phyloP scores from a whole-genome alignment of 2,888 invertebrate species.

The Elysia crispata region DNA sequence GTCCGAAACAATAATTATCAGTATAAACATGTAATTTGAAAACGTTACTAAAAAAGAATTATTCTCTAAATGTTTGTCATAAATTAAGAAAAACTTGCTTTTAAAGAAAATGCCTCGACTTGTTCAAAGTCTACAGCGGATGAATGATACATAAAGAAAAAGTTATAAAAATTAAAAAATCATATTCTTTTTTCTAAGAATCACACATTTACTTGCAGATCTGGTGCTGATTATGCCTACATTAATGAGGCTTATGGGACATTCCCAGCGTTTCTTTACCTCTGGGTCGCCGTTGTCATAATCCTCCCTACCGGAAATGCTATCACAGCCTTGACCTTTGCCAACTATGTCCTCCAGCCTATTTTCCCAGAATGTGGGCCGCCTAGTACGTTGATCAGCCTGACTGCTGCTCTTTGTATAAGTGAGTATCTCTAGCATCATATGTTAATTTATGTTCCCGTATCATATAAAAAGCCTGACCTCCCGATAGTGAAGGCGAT shows the following conservation, averaged over 20 bases:
- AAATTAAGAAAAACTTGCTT: too few relatives aligned
- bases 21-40: too few relatives aligned
- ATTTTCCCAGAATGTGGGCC: constrained; percentile 93
- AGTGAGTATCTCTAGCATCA: constrained; percentile 30
- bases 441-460: too few relatives aligned
- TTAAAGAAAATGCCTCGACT: too few relatives aligned
- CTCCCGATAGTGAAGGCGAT: too few relatives aligned
- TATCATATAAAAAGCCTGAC: too few relatives aligned
- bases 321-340: constrained; percentile 94
- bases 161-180: background rate
- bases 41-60: too few relatives aligned
- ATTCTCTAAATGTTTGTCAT: too few relatives aligned
- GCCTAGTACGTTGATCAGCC: constrained; percentile 81
- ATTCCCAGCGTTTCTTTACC: constrained; percentile 92
- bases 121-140: too few relatives aligned
- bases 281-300: constrained; percentile 95
- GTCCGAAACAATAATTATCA: too few relatives aligned
- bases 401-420: constrained; percentile 80
- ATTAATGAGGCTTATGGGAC: constrained; percentile 92
- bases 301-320: constrained; percentile 96
- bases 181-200: background rate
- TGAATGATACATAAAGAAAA: background rate
- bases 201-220: constrained; percentile 71
- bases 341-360: constrained; percentile 93
- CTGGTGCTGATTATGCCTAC: constrained; percentile 97